These are phyloP conservation scores for Zootoca vivipara DNA, from an alignment of 2,113 vertebrate species.

Conservation along the genomic window DNA sequence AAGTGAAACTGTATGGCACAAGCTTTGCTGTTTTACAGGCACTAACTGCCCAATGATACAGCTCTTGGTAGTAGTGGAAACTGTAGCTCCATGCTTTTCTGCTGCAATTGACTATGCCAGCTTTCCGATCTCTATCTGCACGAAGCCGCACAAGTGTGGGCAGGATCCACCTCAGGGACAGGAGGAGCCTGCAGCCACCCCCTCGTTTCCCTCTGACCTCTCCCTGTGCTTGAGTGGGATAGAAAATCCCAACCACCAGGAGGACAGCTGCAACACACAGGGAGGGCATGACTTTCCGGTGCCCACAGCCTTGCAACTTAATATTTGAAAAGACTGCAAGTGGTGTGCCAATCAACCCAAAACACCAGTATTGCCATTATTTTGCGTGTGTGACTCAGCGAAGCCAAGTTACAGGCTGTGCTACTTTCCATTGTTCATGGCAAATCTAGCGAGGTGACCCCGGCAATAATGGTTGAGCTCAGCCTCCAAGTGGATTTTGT, in stretches of 20 bases:
- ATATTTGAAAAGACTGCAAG: background rate
- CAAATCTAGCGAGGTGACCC: background rate
- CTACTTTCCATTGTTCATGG: background rate
- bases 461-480: background rate
- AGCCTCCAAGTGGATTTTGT: too few species aligned
- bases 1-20: background rate
- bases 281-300: background rate
- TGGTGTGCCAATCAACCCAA: too few species aligned
- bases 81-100: too few species aligned
- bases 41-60: background rate
- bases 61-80: background rate
- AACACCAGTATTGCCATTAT: background rate
- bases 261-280: background rate
- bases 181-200: background rate
- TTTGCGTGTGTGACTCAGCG: background rate
- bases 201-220: background rate
- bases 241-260: background rate
- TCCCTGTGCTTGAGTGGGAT: background rate
- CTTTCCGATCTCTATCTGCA: background rate
- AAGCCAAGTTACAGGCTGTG: background rate
- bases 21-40: too few species aligned
- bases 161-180: background rate
- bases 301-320: background rate
- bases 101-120: background rate
- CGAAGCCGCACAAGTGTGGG: background rate